Evolutionary conservation across 2,888 invertebrate genomes (phyloP), one percentile per base, ranked within the genome.

Genomic region (Alsophila aescularia): DNA sequence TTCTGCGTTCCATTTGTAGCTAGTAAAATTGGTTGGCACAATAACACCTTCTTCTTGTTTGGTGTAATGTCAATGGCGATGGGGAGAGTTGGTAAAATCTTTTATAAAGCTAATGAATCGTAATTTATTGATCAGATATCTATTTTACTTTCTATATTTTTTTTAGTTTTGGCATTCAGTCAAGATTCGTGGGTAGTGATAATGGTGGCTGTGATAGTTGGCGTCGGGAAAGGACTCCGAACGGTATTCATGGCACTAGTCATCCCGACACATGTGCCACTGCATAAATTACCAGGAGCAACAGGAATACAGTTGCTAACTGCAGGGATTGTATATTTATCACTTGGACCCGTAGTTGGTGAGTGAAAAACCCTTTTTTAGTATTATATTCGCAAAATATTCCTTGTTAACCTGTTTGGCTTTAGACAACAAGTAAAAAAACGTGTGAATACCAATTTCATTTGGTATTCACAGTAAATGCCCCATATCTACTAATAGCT

Each of bases 171-270:
- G 52, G 94, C 95, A 1, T 92, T 94, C 68, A 92, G 93, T 24
- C 93, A 93, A 60, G 89, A 91, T 9, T 94, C 93, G 71, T 69
- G 75, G 9, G 81, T 93, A 0, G 89, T 94, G 0, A 73, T 95
- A 16, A 61, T 90, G 12, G 93, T 94, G 10, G 94, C 94, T 24
- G 91, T 93, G 0, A 92, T 95, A 60, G 93, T 95, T 59, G 96
- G 96, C 0, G 92, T 94, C 53, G 95, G 95, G 14, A 96, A 95
- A 82, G 95, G 94, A 0, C 77, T 96, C 0, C 87, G 95, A 50
- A 95, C 95, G 3, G 94, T 96, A 5, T 95, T 95, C 70, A 95
- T 95, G 93, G 94, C 95, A 0, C 79, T 96, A 3, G 95, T 95
- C 9, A 95, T 96, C 67, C 95, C 95, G 2, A 93, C 93, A 0